Evolutionary conservation across 1,140 invertebrate genomes (phyloP).

Genomic region (Leptopilina boulardi): DNA sequence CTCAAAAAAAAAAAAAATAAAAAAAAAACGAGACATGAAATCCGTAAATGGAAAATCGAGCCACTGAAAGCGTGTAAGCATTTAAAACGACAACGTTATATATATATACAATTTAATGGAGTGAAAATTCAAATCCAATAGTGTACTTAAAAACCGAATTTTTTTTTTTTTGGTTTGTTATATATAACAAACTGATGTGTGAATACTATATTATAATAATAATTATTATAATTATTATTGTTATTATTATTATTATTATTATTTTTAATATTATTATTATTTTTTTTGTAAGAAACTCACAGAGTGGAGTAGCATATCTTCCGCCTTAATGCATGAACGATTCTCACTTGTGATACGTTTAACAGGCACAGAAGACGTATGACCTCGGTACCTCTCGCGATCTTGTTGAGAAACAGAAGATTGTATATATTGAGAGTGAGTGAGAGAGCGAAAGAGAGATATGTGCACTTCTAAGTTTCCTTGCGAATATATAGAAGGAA

Average conservation of each 20-base stretch:
- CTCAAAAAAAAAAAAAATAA: too few relatives aligned
- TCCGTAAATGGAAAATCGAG: background rate
- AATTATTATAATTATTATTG: too few relatives aligned
- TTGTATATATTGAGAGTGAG: too few relatives aligned
- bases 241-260: too few relatives aligned
- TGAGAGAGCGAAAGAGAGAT: too few relatives aligned
- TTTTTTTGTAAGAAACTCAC: too few relatives aligned
- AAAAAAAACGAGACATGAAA: background rate
- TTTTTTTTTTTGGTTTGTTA: too few relatives aligned
- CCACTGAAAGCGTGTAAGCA: background rate
- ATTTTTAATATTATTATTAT: too few relatives aligned
- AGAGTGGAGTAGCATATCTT: conserved; percentile 63
- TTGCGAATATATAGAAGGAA: background rate
- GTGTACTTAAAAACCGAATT: background rate
- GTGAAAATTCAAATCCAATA: background rate
- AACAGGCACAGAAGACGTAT: conserved; percentile 9
- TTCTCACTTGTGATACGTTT: conserved; percentile 39
- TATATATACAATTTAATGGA: background rate
- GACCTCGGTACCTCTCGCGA: conserved; percentile 39
- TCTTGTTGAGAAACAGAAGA: conserved; percentile 12
- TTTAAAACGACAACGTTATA: background rate
- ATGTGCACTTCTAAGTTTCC: background rate
- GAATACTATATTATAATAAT: too few relatives aligned
- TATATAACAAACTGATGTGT: too few relatives aligned
- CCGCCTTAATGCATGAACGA: conserved; percentile 53